Evolutionary conservation across 2,797 vertebrate species (phyloP).

Genomic region (Nannoperca obscura): DNA sequence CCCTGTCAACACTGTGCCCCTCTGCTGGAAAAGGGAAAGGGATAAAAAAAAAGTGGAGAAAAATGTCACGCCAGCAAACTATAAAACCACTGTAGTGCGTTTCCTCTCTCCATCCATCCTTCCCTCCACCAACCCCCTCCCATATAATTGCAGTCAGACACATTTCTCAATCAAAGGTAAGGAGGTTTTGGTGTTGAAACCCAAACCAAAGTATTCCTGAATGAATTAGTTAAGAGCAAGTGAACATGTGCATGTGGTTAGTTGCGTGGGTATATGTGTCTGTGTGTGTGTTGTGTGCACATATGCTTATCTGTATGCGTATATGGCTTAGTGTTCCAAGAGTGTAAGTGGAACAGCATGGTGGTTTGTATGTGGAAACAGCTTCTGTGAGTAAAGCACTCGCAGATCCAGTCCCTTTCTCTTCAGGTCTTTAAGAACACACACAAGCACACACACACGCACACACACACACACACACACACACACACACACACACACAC

Average conservation of each 20-base stretch:
- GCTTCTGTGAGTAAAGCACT: constrained; percentile 82
- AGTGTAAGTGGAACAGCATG: constrained; percentile 87
- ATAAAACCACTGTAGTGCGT: constrained; percentile 74
- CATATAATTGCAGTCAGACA: constrained; percentile 86
- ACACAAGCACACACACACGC: constrained; percentile 21
- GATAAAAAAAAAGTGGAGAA: constrained; percentile 48
- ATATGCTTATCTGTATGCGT: constrained; percentile 77
- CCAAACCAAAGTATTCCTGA: constrained; percentile 88
- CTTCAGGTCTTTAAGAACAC: constrained; percentile 30
- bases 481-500: not conserved
- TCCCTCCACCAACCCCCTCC: constrained; percentile 42
- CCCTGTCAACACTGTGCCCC: constrained; percentile 67
- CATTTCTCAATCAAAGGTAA: constrained; percentile 85
- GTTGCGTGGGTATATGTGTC: constrained; percentile 32
- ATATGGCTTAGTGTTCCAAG: constrained; percentile 74
- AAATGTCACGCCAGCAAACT: constrained; percentile 79
- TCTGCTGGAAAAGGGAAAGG: constrained; percentile 52
- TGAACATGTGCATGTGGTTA: constrained; percentile 89
- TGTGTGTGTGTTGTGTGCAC: constrained; percentile 45
- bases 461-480: constrained; percentile 23
- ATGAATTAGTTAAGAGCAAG: constrained; percentile 87
- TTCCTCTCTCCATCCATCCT: constrained; percentile 65
- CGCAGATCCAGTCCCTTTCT: constrained; percentile 41
- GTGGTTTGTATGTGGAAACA: constrained; percentile 79
- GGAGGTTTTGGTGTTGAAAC: constrained; percentile 82